Evolutionary conservation across 2,888 invertebrate species (phyloP), one percentile per base, ranked within the genome.

Genomic region (Microctonus hyperodae): DNA sequence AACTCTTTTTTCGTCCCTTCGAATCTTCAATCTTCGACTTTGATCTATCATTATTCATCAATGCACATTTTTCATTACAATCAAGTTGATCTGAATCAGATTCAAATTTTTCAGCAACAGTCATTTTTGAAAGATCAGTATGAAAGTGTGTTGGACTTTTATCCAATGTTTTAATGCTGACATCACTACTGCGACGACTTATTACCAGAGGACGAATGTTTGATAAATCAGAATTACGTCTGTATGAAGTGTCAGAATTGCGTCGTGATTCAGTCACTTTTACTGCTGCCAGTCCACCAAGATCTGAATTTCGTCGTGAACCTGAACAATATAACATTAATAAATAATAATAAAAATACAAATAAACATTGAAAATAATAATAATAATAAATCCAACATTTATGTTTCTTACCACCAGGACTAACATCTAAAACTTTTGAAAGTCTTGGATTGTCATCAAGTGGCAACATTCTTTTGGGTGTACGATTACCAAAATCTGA

Each of bases 11-110:
- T 4, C 80, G 74, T 13, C 58, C 48, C 65, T 77, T 79, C 2
- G 69, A 59, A 44, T 78, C 76, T n/a, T 78, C 76, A 0, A 73
- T 74, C 50, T 78, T 79, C 2, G 72, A 72, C 35, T 74, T 76
- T 0, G 70, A 63, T 55, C 78, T 79, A 4, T 80, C 78, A 23
- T 66, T 70, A 2, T 66, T 73, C 79, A 83, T 78, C 3, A 83
- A 66, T 2, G 82, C 77, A 0, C 78, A 81, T 61, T 81, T 83
- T 59, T 83, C 83, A 40, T 74, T 81, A 57, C 78, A 82, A 66
- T 83, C 82, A 16, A 77, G 80, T 55, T 83, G 82, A 51, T 83
- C 83, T 13, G 81, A 81, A 70, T 83, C 83, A 1, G 83, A 83
- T 71, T 83, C 83, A 0, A 81, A 81, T 62, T 78, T 78, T 33